Conservation (phyloP, 2,113 vertebrate genomes). For the Pseudorhombus dupliciocellatus region DNA sequence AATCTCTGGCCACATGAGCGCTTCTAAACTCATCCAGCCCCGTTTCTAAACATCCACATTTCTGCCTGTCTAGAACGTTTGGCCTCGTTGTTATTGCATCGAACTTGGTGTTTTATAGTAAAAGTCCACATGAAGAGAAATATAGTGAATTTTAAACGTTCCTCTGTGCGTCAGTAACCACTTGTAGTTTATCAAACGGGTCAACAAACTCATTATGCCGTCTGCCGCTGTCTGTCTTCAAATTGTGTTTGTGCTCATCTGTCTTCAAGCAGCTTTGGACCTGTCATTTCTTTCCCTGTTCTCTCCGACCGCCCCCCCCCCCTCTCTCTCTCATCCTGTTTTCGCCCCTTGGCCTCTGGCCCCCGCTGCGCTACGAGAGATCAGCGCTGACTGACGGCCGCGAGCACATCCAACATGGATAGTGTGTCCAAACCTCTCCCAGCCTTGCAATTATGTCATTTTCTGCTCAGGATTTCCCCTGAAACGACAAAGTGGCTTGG, state of each 20-base stretch:
- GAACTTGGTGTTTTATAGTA: slow-evolving; percentile 8
- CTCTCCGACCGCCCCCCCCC: background rate
- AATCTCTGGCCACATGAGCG: too few relatives aligned
- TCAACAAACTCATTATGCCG: slow-evolving; percentile 20
- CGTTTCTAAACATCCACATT: too few relatives aligned
- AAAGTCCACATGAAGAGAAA: background rate
- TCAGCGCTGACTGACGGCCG: slow-evolving; percentile 41
- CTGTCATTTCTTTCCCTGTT: slow-evolving; percentile 14
- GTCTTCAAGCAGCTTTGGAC: slow-evolving; percentile 30
- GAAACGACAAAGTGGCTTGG: slow-evolving; percentile 61
- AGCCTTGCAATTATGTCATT: slow-evolving; percentile 67
- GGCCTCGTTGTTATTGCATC: background rate
- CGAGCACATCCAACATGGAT: slow-evolving; percentile 27
- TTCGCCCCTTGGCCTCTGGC: slow-evolving; percentile 18
- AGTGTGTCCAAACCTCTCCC: slow-evolving; percentile 50
- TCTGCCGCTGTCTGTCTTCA: slow-evolving; percentile 19
- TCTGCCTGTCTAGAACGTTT: background rate
- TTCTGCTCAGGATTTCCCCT: slow-evolving; percentile 65
- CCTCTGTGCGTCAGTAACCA: slow-evolving; percentile 15
- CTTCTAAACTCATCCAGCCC: too few relatives aligned
- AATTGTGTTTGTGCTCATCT: slow-evolving; percentile 29
- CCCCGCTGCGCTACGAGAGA: slow-evolving; percentile 4
- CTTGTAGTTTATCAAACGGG: slow-evolving; percentile 29
- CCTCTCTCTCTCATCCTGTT: background rate
- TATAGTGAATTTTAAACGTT: slow-evolving; percentile 23